Conservation (phyloP, 2,888 invertebrate species). For the Thyatira batis region DNA sequence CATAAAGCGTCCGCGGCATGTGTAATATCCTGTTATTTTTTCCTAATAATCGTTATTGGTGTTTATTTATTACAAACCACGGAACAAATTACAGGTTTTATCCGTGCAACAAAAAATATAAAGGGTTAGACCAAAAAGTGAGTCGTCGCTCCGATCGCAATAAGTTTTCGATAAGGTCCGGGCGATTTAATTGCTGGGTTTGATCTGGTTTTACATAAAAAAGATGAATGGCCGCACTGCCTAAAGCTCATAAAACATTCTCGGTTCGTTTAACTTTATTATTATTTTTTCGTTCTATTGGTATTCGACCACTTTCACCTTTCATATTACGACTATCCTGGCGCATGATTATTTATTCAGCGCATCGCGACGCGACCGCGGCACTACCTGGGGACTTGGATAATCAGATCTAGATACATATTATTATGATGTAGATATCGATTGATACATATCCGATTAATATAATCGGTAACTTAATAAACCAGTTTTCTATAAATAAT, state of each 20-base stretch:
- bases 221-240: slow-evolving; percentile 77
- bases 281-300: slow-evolving; percentile 64
- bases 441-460: slow-evolving; percentile 36
- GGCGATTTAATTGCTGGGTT: slow-evolving; percentile 81
- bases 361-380: slow-evolving; percentile 41
- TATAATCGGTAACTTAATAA: slow-evolving; percentile 33
- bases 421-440: slow-evolving; percentile 55
- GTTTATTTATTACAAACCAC: slow-evolving; percentile 81
- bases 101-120: slow-evolving; percentile 76
- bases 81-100: slow-evolving; percentile 80
- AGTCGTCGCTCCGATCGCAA: slow-evolving; percentile 80
- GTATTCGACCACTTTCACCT: slow-evolving; percentile 73
- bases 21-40: slow-evolving; percentile 81
- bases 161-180: slow-evolving; percentile 82
- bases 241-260: slow-evolving; percentile 73
- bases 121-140: slow-evolving; percentile 81
- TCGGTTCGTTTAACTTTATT: slow-evolving; percentile 55
- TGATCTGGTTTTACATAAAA: slow-evolving; percentile 82
- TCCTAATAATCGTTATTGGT: slow-evolving; percentile 82
- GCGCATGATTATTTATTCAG: slow-evolving; percentile 65
- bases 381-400: slow-evolving; percentile 50
- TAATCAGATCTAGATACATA: slow-evolving; percentile 70
- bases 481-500: slow-evolving; percentile 32
- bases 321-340: slow-evolving; percentile 52
- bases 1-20: slow-evolving; percentile 64